Evolutionary conservation across 2,888 invertebrate species (phyloP), one percentile per base, ranked within the genome.

Genomic region (Gymnosoma rotundatum): DNA sequence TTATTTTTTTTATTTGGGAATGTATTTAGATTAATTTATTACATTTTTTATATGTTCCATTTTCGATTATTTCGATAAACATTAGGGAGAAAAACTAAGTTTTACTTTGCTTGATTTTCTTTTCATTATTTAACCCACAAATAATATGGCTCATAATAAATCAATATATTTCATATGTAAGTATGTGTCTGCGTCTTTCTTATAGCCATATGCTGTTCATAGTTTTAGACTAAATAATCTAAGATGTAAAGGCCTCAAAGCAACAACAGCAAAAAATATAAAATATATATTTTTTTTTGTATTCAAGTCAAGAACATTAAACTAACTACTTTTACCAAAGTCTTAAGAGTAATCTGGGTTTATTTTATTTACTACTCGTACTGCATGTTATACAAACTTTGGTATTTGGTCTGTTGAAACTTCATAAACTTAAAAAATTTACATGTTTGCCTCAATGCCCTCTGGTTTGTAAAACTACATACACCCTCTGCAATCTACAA

Each of bases 321-420:
- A 42, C 42, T 42, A 42, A 42, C 42, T 42, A 42, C 42, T 67
- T 67, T 78, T 78, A 73, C 83, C 52, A 78, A 83, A 80, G 73
- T 73, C 76, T 80, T 69, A 83, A 83, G 80, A 80, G 61, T 80
- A 76, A 45, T 42, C 48, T 25, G 58, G 56, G 80, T 32, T 32
- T 32, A 32, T 32, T 32, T 32, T 32, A 32, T 32, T 32, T 32
- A 32, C 32, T 32, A 69, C 74, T 69, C 42, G 12, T 42, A 3
- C 12, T 42, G 7, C 1, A 42, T 42, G 42, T 12, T 2, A 20
- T 9, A 52, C 36, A 48, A 78, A 64, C 20, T 78, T 56, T 45
- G 48, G 50, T 75, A n/a, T 54, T 75, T 69, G 67, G 61, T 56
- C 80, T 69, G 69, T 75, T 75, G 50, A 56, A 42, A 42, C 42